Evolutionary conservation across 2,888 invertebrate genomes (phyloP).

Genomic region (Antitype chi): DNA sequence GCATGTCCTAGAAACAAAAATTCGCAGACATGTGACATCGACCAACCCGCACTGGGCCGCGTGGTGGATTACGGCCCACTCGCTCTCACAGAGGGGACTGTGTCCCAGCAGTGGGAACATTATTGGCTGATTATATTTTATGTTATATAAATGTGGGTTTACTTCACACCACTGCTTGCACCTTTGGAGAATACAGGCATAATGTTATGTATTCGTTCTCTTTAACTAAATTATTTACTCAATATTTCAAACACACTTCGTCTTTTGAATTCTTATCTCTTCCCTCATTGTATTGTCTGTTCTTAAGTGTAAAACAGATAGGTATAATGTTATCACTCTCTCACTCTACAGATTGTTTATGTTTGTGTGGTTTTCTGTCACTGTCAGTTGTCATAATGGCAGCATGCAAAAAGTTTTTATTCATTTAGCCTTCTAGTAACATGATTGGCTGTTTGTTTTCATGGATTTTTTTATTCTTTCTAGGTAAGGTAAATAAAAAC

Average conservation of each 20-base stretch:
- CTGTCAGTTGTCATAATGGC: constrained; percentile 41
- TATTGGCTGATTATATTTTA: too few species aligned
- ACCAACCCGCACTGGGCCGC: too few species aligned
- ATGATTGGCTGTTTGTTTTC: constrained; percentile 48
- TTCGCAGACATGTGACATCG: too few species aligned
- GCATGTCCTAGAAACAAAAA: too few species aligned
- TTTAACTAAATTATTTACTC: not conserved
- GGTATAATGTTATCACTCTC: constrained; percentile 40
- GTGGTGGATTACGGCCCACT: too few species aligned
- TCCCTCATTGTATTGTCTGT: not conserved
- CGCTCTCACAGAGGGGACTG: too few species aligned
- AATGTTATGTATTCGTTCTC: not conserved
- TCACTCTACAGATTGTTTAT: constrained; percentile 44
- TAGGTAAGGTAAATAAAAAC: not conserved
- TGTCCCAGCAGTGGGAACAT: too few species aligned
- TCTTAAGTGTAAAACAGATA: constrained; percentile 27
- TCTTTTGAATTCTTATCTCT: not conserved
- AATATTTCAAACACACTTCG: not conserved
- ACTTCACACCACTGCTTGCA: not conserved
- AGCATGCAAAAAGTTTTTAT: constrained; percentile 52
- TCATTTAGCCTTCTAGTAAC: constrained; percentile 45
- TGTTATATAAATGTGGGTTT: too few species aligned
- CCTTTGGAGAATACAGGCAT: not conserved
- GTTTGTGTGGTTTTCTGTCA: constrained; percentile 60
- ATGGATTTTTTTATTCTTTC: not conserved